A percentile compares a stretch with the other conserved stretches of the same genome.
These are phyloP conservation scores for Stictonetta naevosa DNA, from an alignment of 2,113 vertebrate species.

Conservation along the genomic window DNA sequence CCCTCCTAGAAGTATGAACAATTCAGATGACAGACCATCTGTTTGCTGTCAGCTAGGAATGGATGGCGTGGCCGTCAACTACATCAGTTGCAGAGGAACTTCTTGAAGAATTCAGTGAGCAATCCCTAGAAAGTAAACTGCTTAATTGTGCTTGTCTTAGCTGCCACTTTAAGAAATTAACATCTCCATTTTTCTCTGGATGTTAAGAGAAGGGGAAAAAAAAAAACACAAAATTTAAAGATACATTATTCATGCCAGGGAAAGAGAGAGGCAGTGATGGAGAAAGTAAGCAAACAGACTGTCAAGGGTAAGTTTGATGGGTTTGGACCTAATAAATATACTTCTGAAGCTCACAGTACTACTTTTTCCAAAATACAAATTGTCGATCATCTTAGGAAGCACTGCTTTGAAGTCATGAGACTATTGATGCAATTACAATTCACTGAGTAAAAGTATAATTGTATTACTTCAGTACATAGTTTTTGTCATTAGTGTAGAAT, in stretches of 20 bases:
- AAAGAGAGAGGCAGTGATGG: neutral
- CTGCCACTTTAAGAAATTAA: conserved; percentile 29
- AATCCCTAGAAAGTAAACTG: conserved; percentile 34
- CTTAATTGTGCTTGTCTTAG: conserved; percentile 47
- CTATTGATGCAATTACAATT: neutral
- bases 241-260: neutral
- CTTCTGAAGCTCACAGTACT: neutral
- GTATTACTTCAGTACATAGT: neutral
- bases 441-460: neutral
- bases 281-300: neutral
- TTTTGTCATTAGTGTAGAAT: neutral
- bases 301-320: neutral
- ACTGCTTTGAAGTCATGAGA: neutral
- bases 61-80: conserved; percentile 15
- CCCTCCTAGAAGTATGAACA: conserved; percentile 40
- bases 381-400: neutral
- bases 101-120: conserved; percentile 29
- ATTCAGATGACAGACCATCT: conserved; percentile 68
- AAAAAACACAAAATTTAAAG: neutral
- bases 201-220: neutral
- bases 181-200: conserved; percentile 2
- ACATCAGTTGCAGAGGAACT: conserved; percentile 30
- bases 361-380: neutral
- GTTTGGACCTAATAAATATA: neutral
- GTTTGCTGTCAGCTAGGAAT: conserved; percentile 63